Conservation (phyloP, 1,140 invertebrate species). For the Macrostomum lignano region DNA sequence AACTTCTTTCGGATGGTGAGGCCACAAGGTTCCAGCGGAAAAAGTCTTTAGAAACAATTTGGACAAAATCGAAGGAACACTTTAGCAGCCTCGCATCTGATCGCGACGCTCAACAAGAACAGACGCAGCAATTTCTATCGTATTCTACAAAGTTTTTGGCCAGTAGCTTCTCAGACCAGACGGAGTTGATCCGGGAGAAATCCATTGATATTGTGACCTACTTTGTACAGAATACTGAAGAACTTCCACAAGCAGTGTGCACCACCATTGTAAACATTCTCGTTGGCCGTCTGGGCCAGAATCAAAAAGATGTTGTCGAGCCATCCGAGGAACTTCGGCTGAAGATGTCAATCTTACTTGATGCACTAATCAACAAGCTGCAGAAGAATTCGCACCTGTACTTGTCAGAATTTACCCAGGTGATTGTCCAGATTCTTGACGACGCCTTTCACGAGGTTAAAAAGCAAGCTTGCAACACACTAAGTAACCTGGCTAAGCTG, state of each 20-base stretch:
- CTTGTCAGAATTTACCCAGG: conserved; percentile 41
- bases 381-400: too few species aligned
- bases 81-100: too few species aligned
- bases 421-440: conserved; percentile 38
- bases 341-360: conserved; percentile 36
- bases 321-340: conserved; percentile 55
- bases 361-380: conserved; percentile 36
- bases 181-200: conserved; percentile 24
- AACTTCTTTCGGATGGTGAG: too few species aligned
- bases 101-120: too few species aligned
- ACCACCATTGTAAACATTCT: conserved; percentile 37
- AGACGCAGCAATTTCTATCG: too few species aligned
- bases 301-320: conserved; percentile 44
- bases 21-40: too few species aligned
- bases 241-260: too few species aligned
- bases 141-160: too few species aligned
- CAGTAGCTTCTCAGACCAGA: conserved; percentile 12
- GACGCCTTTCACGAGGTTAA: conserved; percentile 51
- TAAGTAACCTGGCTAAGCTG: conserved; percentile 36
- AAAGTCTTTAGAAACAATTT: too few species aligned
- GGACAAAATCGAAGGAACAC: too few species aligned
- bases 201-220: conserved; percentile 12
- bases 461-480: conserved; percentile 41
- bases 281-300: conserved; percentile 43
- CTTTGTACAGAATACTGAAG: conserved; percentile 13